Evolutionary conservation across 1,140 invertebrate species (phyloP), one percentile per base, ranked within the genome.

Genomic region (Atta colombica): DNA sequence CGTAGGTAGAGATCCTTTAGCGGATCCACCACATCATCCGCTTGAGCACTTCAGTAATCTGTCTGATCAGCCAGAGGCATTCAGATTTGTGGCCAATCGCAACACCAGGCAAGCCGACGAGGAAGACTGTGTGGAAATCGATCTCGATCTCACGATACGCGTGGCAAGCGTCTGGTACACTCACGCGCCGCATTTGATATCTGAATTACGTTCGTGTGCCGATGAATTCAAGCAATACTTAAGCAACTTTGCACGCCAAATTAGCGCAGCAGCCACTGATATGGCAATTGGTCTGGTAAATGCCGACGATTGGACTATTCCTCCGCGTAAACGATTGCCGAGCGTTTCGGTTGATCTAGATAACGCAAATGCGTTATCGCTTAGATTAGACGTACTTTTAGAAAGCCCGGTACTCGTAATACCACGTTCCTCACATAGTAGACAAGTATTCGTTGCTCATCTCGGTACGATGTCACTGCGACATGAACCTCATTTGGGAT

Each of bases 151-250:
- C 0, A 95, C 93, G 0, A 95, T 99, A 72, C 96, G 97, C 82
- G 97, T 99, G 96, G 99, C 98, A 0, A 99, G 98, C 55, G 97
- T 99, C 53, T 98, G 98, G 96, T 99, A 99, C 94, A 98, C 98
- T 1, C 99, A 99, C 94, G 98, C 98, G 45, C 97, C 98, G 0
- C 96, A 97, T 81, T 97, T 99, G 91, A 96, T 99, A 18, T 96
- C 97, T n/a, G 98, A 99, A 94, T 94, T 99, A 35, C 96, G 97
- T 88, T 98, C 97, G 1, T 99, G 98, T 28, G 94, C 93, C 3
- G 94, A 95, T 25, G 97, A 97, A 89, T 97, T 97, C 88, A 96
- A 97, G 87, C 96, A 96, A 58, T 97, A 97, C 91, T 94, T 96
- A 86, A 96, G 97, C 45, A 97, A 98, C 90, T 96, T 99, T 72